Evolutionary conservation across 2,797 vertebrate genomes (phyloP), one percentile per base, ranked within the genome.

Genomic region (Acridotheres tristis): DNA sequence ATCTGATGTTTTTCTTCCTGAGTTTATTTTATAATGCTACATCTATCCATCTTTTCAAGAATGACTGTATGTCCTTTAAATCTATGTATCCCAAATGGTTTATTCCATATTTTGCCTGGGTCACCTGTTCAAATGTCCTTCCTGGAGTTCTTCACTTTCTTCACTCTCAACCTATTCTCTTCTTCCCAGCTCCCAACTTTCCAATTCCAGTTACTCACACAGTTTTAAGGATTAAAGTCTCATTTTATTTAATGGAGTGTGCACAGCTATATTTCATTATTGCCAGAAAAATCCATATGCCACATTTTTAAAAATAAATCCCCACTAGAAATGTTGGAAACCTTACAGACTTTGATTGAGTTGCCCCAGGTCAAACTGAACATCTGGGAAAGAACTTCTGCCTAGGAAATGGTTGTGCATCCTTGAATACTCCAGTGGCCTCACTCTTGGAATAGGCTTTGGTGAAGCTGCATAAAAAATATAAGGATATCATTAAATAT

Each of bases 331-430:
- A 92, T 94, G 90, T 96, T 98, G 97, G 97, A 98, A 97, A 96
- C 95, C 83, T 97, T 97, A 97, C 97, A 97, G 96, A 96, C 89
- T 97, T 98, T 97, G 97, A 98, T 97, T 98, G 97, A 97, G 94
- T 96, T 97, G 97, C 97, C 97, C 97, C 94, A 89, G 97, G 97
- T 98, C 98, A 98, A 96, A 97, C 36, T 96, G 96, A 98, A 97
- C 97, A 98, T 97, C 97, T 98, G 97, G 97, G 97, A 96, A 97
- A 97, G 96, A 96, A 98, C 94, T 96, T 97, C 97, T 96, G 91
- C 89, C 89, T 97, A 92, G 89, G 96, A 96, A 96, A 94, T 87
- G 55, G 75, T 93, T 96, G 95, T 96, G 92, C 96, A 97, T 97
- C 89, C 91, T 96, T 97, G 96, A 97, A 97, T 96, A 97, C 95